These are phyloP conservation scores for Cylindroiulus punctatus DNA, from an alignment of 2,888 invertebrate species.

Conservation along the genomic window DNA sequence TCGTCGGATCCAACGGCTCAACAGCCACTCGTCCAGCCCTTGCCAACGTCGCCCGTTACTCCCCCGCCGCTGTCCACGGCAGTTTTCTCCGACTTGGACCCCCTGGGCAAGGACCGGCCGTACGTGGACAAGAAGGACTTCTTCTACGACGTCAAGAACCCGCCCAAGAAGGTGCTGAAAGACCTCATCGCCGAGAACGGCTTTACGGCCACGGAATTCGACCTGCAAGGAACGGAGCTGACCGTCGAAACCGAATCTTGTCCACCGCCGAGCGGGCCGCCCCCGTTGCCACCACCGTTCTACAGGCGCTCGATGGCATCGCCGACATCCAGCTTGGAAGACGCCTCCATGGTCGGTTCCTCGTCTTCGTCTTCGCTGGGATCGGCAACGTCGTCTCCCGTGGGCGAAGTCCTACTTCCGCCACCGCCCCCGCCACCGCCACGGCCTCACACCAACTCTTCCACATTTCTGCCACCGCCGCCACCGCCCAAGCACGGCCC, in stretches of 20 bases:
- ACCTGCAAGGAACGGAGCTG: background rate
- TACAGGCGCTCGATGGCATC: constrained; percentile 5
- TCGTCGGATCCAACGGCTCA: background rate
- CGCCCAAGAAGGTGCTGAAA: constrained; percentile 90
- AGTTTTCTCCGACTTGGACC: constrained; percentile 93
- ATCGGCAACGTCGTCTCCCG: constrained; percentile 49
- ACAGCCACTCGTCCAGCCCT: background rate
- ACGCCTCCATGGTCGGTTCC: constrained; percentile 47
- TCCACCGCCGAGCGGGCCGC: constrained; percentile 54
- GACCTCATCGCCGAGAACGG: constrained; percentile 73
- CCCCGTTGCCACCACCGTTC: constrained; percentile 55
- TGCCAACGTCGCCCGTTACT: background rate
- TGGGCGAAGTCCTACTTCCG: constrained; percentile 43
- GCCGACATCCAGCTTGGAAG: constrained; percentile 53
- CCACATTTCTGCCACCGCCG: constrained; percentile 57
- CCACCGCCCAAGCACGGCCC: constrained; percentile 54
- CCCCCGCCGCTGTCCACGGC: constrained; percentile 63
- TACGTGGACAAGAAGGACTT: constrained; percentile 96
- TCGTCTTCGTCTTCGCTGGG: constrained; percentile 33
- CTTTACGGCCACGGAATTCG: constrained; percentile 34
- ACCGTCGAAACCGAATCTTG: background rate
- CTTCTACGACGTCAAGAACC: constrained; percentile 94
- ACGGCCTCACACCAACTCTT: constrained; percentile 47
- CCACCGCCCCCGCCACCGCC: constrained; percentile 57
- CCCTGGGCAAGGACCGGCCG: constrained; percentile 88